Evolutionary conservation across 2,888 invertebrate genomes (phyloP).

Genomic region (Arge pagana): DNA sequence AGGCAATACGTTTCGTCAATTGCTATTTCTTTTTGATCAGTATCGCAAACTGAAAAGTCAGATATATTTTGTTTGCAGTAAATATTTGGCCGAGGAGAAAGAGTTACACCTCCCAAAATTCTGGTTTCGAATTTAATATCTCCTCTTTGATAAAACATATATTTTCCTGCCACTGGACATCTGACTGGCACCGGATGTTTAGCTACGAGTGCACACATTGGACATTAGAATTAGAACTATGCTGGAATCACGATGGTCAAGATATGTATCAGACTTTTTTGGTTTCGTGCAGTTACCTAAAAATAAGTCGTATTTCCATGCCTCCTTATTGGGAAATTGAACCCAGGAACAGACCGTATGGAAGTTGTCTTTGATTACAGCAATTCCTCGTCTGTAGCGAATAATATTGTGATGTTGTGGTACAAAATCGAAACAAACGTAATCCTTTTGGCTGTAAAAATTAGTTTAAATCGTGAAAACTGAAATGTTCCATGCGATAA

Average conservation of each 20-base stretch:
- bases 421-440: constrained; percentile 94
- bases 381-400: constrained; percentile 84
- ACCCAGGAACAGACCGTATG: constrained; percentile 95
- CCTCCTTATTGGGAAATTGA: constrained; percentile 81
- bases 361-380: constrained; percentile 88
- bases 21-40: constrained; percentile 90
- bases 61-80: constrained; percentile 93
- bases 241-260: not conserved
- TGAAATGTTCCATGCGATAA: not conserved
- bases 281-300: constrained; percentile 58
- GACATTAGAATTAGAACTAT: no score
- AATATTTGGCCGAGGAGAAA: constrained; percentile 89
- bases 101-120: constrained; percentile 93
- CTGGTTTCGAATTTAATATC: constrained; percentile 90
- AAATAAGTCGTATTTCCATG: constrained; percentile 88
- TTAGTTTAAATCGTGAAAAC: constrained; percentile 1
- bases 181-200: constrained; percentile 88
- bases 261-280: no score
- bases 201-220: constrained; percentile 58
- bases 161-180: constrained; percentile 96
- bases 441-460: constrained; percentile 87
- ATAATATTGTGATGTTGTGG: constrained; percentile 95
- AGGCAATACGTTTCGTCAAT: constrained; percentile 96
- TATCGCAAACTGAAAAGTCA: constrained; percentile 94
- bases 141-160: constrained; percentile 90